Evolutionary conservation across 2,113 vertebrate species (phyloP), one percentile per base, ranked within the genome.

Genomic region (Cariama cristata): DNA sequence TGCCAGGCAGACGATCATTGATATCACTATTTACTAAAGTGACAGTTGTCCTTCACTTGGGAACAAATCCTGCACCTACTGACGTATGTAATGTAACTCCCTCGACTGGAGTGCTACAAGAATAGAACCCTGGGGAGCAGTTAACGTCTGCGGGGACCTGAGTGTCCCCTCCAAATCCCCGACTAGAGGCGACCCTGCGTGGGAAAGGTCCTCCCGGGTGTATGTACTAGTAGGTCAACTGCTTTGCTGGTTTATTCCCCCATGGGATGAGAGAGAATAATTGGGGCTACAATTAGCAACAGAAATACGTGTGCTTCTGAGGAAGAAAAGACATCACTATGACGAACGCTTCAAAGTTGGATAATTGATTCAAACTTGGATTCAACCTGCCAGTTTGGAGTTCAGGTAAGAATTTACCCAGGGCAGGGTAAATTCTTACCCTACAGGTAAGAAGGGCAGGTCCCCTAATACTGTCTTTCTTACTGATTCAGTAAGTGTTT

Each of bases 251-350:
- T 72, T 81, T 90, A 42, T 77, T 93, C 49, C 74, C 87, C 59
- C 69, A 45, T 53, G 77, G 79, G 86, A 96, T 84, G 49, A 84
- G 79, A 80, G 52, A 93, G 64, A 68, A 95, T 97, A 96, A 97
- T 91, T 96, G 86, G 93, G 95, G 66, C 93, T 91, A 92, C 91
- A 96, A 95, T 96, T 96, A 97, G 91, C 73, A 79, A 77, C 82
- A 82, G 91, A 87, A 90, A 85, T 89, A 94, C 7, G 20, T 91
- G 90, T 83, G 82, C 72, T 96, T 69, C 92, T 77, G 80, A 76
- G 80, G 33, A 59, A 82, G 86, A 52, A 89, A 87, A 91, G 73
- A 45, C 66, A 93, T 93, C 82, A 69, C 66, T 20, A 0, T 84
- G 91, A 89, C 12, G 40, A 95, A 55, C 32, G 7, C 22, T 94